Conservation (phyloP, 2,113 vertebrate genomes). For the Theristicus caerulescens region DNA sequence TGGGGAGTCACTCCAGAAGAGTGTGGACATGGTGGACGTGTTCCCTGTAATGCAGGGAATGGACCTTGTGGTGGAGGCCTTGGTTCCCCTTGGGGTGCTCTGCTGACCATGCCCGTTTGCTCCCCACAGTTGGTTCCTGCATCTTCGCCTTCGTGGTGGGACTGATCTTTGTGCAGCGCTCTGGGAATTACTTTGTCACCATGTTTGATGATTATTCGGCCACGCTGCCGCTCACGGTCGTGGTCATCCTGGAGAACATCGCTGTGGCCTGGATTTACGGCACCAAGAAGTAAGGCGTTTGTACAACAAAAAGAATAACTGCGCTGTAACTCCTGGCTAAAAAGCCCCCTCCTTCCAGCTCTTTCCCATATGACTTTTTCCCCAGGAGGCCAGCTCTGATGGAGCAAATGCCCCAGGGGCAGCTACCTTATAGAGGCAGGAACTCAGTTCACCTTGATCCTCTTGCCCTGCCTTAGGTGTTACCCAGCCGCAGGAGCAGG, state of each 20-base stretch:
- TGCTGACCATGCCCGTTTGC: background rate
- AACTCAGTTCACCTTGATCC: background rate
- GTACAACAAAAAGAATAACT: background rate
- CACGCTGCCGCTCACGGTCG: constrained; percentile 92
- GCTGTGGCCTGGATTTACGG: constrained; percentile 98
- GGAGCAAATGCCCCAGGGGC: background rate
- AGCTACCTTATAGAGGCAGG: background rate
- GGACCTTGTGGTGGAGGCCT: background rate
- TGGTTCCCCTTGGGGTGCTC: background rate
- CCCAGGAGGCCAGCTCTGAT: background rate
- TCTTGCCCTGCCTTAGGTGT: background rate
- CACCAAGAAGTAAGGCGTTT: constrained; percentile 87
- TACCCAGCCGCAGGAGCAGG: background rate
- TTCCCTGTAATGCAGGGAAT: background rate
- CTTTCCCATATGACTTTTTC: background rate
- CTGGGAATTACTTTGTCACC: constrained; percentile 97
- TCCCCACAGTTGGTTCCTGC: constrained; percentile 89
- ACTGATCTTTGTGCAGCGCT: constrained; percentile 96
- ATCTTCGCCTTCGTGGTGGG: constrained; percentile 91
- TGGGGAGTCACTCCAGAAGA: background rate
- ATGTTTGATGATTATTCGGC: constrained; percentile 99
- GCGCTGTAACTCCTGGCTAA: background rate
- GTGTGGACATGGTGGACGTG: accelerated
- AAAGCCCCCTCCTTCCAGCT: background rate
- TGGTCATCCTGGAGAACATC: constrained; percentile 96